Conservation (phyloP, 2,797 vertebrate species). For the Benthosema pterotum region DNA sequence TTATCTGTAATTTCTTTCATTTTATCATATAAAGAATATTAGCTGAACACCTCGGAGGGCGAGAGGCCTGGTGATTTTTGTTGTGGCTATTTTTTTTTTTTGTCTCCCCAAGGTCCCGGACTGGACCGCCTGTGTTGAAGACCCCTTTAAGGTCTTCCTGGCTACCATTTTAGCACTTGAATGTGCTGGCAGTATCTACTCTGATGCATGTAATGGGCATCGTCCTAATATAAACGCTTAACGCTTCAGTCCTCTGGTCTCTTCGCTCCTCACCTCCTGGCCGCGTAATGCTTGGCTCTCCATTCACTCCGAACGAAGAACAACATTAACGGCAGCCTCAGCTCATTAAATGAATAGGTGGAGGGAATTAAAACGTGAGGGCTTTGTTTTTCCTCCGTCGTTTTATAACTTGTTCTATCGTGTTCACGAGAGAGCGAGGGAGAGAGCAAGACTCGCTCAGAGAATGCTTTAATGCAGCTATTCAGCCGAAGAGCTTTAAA, state of each 20-base stretch:
- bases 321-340: slow-evolving; percentile 50
- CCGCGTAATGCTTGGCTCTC: slow-evolving; percentile 48
- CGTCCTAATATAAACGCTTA: slow-evolving; percentile 5
- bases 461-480: slow-evolving; percentile 41
- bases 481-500: slow-evolving; percentile 39
- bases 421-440: slow-evolving; percentile 40
- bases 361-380: slow-evolving; percentile 46
- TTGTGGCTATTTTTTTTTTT: too few relatives aligned
- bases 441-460: slow-evolving; percentile 29
- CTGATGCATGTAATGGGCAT: slow-evolving; percentile 27
- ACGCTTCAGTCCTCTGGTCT: slow-evolving; percentile 40
- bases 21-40: too few relatives aligned
- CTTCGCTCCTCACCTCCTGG: slow-evolving; percentile 45
- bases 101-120: too few relatives aligned
- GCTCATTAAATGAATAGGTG: slow-evolving; percentile 65
- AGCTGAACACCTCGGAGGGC: too few relatives aligned
- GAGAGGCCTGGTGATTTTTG: too few relatives aligned
- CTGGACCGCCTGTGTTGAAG: too few relatives aligned
- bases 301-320: slow-evolving; percentile 47
- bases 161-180: slow-evolving; percentile 17
- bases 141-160: too few relatives aligned
- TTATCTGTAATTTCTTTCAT: too few relatives aligned
- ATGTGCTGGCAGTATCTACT: slow-evolving; percentile 18
- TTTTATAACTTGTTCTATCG: slow-evolving; percentile 48
- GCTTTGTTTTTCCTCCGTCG: slow-evolving; percentile 19